Percentiles rank a stretch among this genome's conserved stretches.
These are phyloP conservation scores for Diorhabda elongata DNA, from an alignment of 1,140 invertebrate species.

Conservation along the genomic window DNA sequence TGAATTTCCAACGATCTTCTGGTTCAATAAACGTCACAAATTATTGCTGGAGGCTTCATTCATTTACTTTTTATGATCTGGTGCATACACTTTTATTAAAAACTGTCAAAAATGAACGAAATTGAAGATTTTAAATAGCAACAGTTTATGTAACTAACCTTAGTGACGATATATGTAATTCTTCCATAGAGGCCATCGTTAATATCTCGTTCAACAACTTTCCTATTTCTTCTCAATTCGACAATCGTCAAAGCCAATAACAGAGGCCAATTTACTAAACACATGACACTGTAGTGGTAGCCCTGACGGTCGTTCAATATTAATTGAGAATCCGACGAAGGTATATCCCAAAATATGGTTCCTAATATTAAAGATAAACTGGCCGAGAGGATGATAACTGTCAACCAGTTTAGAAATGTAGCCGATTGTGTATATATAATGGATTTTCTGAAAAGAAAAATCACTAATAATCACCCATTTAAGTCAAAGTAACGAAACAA, in stretches of 20 bases:
- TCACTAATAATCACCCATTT: background rate
- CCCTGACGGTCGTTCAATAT: constrained; percentile 68
- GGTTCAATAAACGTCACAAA: too few relatives aligned
- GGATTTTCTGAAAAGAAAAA: constrained; percentile 52
- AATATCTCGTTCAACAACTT: constrained; percentile 73
- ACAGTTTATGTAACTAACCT: constrained; percentile 53
- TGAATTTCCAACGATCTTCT: too few relatives aligned
- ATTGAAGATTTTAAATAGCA: too few relatives aligned
- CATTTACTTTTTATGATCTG: too few relatives aligned
- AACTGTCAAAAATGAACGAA: too few relatives aligned
- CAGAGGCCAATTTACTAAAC: constrained; percentile 71
- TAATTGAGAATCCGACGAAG: constrained; percentile 66
- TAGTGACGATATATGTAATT: constrained; percentile 70
- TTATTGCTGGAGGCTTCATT: too few relatives aligned
- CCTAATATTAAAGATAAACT: constrained; percentile 80
- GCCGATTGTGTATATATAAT: constrained; percentile 79
- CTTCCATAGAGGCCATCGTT: constrained; percentile 73
- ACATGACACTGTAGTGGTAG: constrained; percentile 79
- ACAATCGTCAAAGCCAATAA: constrained; percentile 63
- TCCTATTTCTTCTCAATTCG: constrained; percentile 64
- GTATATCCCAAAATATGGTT: constrained; percentile 84
- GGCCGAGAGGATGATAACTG: constrained; percentile 70
- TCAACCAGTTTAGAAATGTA: constrained; percentile 73
- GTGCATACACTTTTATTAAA: too few relatives aligned
- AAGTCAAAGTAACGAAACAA: background rate